Conservation (phyloP, 2,113 vertebrate genomes). For the Kobus ellipsiprymnus region DNA sequence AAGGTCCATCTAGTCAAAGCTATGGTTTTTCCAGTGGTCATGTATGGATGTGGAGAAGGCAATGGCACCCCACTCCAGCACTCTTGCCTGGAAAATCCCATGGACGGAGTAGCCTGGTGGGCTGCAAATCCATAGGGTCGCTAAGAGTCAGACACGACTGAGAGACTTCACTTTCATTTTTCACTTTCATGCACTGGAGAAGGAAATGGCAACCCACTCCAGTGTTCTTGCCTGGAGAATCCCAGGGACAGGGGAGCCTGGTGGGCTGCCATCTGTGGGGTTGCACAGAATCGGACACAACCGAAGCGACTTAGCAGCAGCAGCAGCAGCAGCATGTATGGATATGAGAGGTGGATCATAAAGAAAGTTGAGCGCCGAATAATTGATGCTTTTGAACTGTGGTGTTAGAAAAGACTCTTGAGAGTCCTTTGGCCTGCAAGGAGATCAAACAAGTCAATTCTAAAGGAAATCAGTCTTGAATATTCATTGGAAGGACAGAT, state of each 20-base stretch:
- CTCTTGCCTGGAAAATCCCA: too few relatives aligned
- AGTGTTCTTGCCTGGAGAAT: too few relatives aligned
- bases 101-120: too few relatives aligned
- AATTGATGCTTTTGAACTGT: neutral
- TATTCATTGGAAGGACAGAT: neutral
- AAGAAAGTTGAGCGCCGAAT: neutral
- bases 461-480: neutral
- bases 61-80: too few relatives aligned
- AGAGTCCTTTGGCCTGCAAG: neutral
- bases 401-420: neutral
- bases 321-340: neutral
- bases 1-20: neutral
- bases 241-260: too few relatives aligned
- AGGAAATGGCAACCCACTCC: too few relatives aligned
- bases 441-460: neutral
- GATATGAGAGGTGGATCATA: neutral
- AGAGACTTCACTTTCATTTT: too few relatives aligned
- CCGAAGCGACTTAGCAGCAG: too few relatives aligned
- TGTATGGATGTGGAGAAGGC: neutral
- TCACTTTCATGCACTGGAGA: too few relatives aligned
- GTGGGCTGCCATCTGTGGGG: too few relatives aligned
- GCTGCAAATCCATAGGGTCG: too few relatives aligned
- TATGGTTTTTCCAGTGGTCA: neutral
- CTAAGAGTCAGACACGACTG: accelerated
- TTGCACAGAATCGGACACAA: too few relatives aligned